Evolutionary conservation across 2,113 vertebrate genomes (phyloP), one percentile per base, ranked within the genome.

Genomic region (Leptobrachium ailaonicum): DNA sequence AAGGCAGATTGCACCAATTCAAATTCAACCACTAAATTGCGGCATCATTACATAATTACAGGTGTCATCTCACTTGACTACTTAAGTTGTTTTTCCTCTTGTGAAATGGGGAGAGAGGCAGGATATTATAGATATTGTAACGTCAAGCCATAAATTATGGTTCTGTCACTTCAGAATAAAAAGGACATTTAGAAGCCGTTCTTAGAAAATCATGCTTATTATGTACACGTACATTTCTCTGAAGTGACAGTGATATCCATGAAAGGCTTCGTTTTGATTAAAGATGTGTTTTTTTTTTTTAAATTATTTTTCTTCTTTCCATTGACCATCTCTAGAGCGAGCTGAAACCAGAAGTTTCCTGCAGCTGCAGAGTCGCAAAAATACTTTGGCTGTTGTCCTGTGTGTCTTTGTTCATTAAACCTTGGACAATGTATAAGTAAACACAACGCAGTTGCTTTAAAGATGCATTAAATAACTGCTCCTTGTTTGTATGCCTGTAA

Each of bases 1-100:
- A 69, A 58, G 47, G 83, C 76, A 81, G 63, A 80, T 83, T 32
- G 84, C 74, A 81, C 42, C 73, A 62, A 83, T 88, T 82, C 47
- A 40, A 14, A 10, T 82, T 83, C 12, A 83, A 12, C 13, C 13
- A 14, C 56, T 60, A 79, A 82, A 73, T 76, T 54, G 32, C 64
- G 71, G 32, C 68, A 20, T 82, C 83, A 83, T 80, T 67, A 83
- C 81, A 66, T 82, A 82, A 81, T 83, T 84, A 41, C 2, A 77
- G 42, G 77, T 85, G 85, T 84, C 56, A 80, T 81, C 66, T 76
- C 50, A 82, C 11, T 6, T 70, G 54, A 84, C 53, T 77, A 14
- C 77, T 82, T 73, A 43, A 66, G 43, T 77, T 84, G 81, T 85
- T 82, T 45, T 73, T 2, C 60, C 2, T 0, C 62, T 83, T 82